A percentile compares a stretch with the other conserved stretches of the same genome.
Evolutionary conservation across 2,113 vertebrate species (phyloP).

Genomic region (Arenaria interpres): DNA sequence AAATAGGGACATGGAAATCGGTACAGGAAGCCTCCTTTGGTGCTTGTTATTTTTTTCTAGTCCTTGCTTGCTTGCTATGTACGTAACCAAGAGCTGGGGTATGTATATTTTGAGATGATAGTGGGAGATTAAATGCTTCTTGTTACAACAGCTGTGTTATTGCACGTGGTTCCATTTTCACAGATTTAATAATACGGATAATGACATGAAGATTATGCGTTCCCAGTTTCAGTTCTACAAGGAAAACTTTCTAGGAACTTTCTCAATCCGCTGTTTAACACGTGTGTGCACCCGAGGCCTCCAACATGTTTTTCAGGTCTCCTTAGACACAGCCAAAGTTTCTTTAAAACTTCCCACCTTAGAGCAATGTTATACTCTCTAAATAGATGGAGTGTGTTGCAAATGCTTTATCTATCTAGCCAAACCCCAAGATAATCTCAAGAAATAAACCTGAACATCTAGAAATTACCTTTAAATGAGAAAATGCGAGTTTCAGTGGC

Average conservation of each 20-base stretch:
- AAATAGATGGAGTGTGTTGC: not conserved
- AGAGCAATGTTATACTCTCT: not conserved
- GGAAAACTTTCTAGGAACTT: slow-evolving; percentile 17
- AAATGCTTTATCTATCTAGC: not conserved
- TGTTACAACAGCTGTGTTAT: not conserved
- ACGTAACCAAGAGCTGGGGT: not conserved
- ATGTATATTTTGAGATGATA: not conserved
- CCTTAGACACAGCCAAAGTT: not conserved
- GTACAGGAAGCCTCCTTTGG: not conserved
- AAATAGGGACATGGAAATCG: not conserved
- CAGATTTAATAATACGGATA: not conserved
- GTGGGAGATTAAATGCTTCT: not conserved
- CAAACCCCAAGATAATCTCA: not conserved
- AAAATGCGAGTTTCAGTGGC: not conserved
- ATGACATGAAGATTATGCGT: not conserved
- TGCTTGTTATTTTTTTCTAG: not conserved
- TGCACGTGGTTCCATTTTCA: not conserved
- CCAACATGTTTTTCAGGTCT: not conserved
- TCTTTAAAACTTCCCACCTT: not conserved
- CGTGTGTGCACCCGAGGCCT: not conserved
- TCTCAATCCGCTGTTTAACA: not conserved
- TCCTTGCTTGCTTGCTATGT: not conserved
- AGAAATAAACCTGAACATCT: not conserved
- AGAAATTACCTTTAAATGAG: not conserved
- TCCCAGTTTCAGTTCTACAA: not conserved